phyloP scores from a whole-genome alignment of 2,888 invertebrate genomes.

The Dryococelus australis region DNA sequence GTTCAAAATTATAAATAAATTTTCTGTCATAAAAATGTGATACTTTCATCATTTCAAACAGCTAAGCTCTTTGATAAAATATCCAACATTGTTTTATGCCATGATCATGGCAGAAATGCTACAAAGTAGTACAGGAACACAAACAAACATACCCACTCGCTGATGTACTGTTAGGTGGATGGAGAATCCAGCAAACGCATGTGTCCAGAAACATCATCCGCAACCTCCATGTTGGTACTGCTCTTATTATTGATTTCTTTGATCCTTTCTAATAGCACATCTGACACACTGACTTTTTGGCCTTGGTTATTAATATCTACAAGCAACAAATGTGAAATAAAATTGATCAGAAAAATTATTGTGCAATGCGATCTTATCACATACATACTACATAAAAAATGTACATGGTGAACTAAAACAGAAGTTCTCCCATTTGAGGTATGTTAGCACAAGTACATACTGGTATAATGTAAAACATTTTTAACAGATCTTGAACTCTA shows the following conservation, averaged over 20 bases:
- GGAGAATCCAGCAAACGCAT: conserved; percentile 17
- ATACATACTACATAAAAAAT: conserved; percentile 48
- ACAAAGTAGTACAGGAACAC: not conserved
- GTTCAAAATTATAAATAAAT: no score
- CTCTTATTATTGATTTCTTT: not conserved
- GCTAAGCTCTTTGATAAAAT: no score
- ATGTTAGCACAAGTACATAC: no score
- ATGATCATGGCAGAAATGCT: not conserved
- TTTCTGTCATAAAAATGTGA: no score
- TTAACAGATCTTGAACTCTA: no score
- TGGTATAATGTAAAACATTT: no score
- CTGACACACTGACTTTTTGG: not conserved
- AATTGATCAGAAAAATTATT: no score
- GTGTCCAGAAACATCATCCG: not conserved
- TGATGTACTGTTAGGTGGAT: not conserved
- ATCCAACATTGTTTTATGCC: no score
- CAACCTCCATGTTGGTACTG: not conserved
- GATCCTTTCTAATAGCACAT: not conserved
- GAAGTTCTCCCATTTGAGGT: no score
- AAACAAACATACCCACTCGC: not conserved
- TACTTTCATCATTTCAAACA: no score
- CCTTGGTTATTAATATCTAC: conserved; percentile 1
- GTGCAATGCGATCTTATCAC: not conserved
- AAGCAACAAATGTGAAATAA: no score
- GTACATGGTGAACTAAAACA: no score